Conservation (phyloP, 2,113 vertebrate genomes). For the Brachypodius melanocephalos region DNA sequence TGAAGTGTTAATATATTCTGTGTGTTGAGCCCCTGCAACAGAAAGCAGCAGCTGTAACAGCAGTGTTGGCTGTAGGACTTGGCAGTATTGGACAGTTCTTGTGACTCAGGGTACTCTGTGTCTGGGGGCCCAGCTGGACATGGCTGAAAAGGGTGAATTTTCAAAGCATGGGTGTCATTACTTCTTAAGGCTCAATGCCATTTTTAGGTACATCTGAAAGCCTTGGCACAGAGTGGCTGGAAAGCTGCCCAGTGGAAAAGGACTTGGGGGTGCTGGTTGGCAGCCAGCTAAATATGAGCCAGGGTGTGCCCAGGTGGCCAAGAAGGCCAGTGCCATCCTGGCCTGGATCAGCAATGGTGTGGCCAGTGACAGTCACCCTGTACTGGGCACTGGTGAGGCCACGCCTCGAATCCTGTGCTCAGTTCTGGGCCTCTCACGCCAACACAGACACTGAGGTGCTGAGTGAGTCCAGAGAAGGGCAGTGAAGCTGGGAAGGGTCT, state of each 20-base stretch:
- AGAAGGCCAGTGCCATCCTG: neutral
- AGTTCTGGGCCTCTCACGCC: neutral
- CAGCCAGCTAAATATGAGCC: neutral
- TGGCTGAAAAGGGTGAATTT: neutral
- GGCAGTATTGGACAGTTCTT: neutral
- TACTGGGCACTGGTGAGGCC: neutral
- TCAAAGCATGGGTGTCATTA: neutral
- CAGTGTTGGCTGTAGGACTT: neutral
- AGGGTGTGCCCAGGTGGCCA: neutral
- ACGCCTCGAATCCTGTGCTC: neutral
- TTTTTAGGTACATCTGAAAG: neutral
- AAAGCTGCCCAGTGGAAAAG: neutral
- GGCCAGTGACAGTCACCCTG: neutral
- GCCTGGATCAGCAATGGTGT: neutral
- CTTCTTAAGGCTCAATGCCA: neutral
- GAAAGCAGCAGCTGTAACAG: neutral
- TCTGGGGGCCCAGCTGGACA: neutral
- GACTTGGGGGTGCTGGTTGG: neutral
- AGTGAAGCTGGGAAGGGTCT: neutral
- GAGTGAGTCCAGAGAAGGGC: neutral
- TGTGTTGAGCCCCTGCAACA: neutral
- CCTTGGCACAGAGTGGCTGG: neutral
- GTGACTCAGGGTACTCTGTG: neutral
- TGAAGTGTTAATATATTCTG: neutral
- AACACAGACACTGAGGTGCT: neutral